Percentiles rank a stretch among this genome's conserved stretches.
Evolutionary conservation across 2,113 vertebrate genomes (phyloP).

Genomic region (Elachura formosa): DNA sequence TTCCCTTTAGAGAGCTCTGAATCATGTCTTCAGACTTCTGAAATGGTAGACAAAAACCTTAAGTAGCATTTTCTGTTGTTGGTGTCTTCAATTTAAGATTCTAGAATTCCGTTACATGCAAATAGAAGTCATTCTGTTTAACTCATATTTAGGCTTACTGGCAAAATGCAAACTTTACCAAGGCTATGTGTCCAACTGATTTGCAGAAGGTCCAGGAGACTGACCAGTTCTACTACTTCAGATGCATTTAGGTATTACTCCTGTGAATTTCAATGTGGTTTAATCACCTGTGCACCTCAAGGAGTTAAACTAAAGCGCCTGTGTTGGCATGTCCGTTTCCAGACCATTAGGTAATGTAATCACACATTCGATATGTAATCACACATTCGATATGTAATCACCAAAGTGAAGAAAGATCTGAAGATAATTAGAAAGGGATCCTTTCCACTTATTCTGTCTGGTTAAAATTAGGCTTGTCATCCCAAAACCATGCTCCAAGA

Average conservation of each 20-base stretch:
- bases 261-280: not conserved
- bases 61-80: not conserved
- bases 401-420: not conserved
- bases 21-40: not conserved
- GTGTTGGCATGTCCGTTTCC: not conserved
- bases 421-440: not conserved
- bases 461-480: not conserved
- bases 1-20: not conserved
- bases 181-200: not conserved
- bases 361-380: not conserved
- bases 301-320: not conserved
- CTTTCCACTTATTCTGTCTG: not conserved
- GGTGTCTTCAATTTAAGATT: not conserved
- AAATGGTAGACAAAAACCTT: not conserved
- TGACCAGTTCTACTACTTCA: not conserved
- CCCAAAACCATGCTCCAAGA: not conserved
- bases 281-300: not conserved
- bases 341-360: not conserved
- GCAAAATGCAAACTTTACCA: not conserved
- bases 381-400: not conserved
- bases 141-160: not conserved
- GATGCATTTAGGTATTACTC: fast-evolving
- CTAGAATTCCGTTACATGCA: not conserved
- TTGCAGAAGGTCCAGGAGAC: not conserved
- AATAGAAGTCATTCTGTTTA: not conserved